Percentiles rank a stretch among this genome's conserved stretches.
Conservation (phyloP, 2,797 vertebrate species). For the Anisognathus igniventris region DNA sequence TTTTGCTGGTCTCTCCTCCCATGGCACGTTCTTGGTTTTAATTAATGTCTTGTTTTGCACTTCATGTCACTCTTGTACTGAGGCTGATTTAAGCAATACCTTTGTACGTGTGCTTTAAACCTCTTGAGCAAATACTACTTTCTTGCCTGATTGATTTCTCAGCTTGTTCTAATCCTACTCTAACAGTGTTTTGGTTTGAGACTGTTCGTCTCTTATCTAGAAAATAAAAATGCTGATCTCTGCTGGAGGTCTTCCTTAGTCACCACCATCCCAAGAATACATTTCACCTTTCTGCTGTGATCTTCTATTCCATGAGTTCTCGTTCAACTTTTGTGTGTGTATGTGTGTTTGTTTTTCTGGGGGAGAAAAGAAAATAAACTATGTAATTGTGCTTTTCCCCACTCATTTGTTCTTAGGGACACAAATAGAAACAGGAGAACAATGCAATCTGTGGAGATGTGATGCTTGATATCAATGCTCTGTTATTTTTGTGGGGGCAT, state of each 20-base stretch:
- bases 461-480: neutral
- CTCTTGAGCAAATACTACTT: neutral
- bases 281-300: neutral
- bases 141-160: neutral
- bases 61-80: neutral
- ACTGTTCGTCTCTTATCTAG: neutral
- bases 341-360: neutral
- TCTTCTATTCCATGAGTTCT: neutral
- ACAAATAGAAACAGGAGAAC: neutral
- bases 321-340: rapidly evolving
- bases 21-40: neutral
- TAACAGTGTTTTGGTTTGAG: neutral
- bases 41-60: neutral
- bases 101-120: neutral
- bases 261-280: neutral
- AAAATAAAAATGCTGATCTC: neutral
- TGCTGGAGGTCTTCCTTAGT: neutral
- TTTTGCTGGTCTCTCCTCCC: neutral
- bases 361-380: neutral
- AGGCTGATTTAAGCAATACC: neutral
- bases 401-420: neutral
- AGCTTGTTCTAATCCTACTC: neutral
- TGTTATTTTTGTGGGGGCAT: neutral
- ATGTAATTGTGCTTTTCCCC: neutral
- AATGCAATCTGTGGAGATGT: neutral